phyloP scores from a whole-genome alignment of 2,888 invertebrate genomes.

The Hypomecis punctinalis region DNA sequence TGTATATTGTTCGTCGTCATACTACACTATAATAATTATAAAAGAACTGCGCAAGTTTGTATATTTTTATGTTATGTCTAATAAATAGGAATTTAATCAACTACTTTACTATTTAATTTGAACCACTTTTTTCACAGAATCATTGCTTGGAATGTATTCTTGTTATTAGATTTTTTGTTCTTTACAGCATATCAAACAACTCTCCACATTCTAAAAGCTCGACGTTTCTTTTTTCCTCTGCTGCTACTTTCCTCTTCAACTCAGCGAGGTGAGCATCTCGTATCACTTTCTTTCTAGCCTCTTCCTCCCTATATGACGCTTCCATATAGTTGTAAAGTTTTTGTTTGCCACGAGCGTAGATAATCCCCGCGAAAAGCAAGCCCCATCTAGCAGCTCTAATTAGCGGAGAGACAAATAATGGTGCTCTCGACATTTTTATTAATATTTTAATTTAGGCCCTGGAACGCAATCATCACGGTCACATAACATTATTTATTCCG shows the following conservation, averaged over 20 bases:
- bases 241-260: slow-evolving; percentile 61
- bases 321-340: slow-evolving; percentile 60
- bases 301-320: slow-evolving; percentile 55
- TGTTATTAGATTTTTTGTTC: no score
- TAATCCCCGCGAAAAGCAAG: slow-evolving; percentile 67
- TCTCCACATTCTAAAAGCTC: slow-evolving; percentile 66
- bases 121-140: no score
- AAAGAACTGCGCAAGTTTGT: no score
- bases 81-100: no score
- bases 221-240: slow-evolving; percentile 62
- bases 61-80: no score
- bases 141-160: no score
- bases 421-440: slow-evolving; percentile 62
- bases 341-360: slow-evolving; percentile 69
- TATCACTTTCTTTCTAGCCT: slow-evolving; percentile 64
- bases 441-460: slow-evolving; percentile 3
- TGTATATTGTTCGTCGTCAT: no score
- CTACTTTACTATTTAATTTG: no score
- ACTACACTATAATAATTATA: no score
- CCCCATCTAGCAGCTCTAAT: slow-evolving; percentile 69
- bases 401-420: slow-evolving; percentile 72
- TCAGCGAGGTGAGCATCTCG: slow-evolving; percentile 63
- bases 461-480: no score
- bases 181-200: slow-evolving; percentile 51
- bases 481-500: not conserved